These are phyloP conservation scores for Morus bassanus DNA, from an alignment of 2,797 vertebrate genomes.

Conservation along the genomic window DNA sequence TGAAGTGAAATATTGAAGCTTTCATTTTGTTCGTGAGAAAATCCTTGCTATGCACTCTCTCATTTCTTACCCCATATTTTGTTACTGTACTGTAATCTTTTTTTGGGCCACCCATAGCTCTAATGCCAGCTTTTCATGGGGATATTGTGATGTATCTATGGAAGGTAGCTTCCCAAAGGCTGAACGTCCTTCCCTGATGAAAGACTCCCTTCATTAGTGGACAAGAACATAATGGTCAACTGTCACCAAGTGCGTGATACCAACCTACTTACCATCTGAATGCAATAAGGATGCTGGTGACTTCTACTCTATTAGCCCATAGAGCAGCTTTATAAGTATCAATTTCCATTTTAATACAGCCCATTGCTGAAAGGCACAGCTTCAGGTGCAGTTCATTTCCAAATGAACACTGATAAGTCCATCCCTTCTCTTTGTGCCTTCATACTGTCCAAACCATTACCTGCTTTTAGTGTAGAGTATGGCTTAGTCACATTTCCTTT, in stretches of 20 bases:
- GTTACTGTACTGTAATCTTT: not conserved
- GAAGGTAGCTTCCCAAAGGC: not conserved
- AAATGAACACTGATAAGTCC: not conserved
- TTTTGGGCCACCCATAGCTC: not conserved
- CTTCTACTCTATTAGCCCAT: not conserved
- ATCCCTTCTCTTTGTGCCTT: not conserved
- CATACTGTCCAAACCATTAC: not conserved
- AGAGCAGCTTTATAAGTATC: constrained; percentile 14
- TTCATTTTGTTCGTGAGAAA: constrained; percentile 51
- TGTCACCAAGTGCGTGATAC: not conserved
- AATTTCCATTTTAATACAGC: not conserved
- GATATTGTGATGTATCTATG: not conserved
- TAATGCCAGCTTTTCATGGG: not conserved
- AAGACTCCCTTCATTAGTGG: not conserved
- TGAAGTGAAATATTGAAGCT: constrained; percentile 47
- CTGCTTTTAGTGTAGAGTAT: not conserved
- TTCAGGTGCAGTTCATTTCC: not conserved
- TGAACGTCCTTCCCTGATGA: not conserved
- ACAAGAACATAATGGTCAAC: not conserved
- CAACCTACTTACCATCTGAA: not conserved
- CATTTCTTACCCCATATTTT: not conserved
- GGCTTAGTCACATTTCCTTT: not conserved
- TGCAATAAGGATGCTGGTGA: not conserved
- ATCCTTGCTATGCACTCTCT: constrained; percentile 12
- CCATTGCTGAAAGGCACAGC: not conserved